These are phyloP conservation scores for Halictus rubicundus DNA, from an alignment of 1,140 invertebrate genomes.

Conservation along the genomic window DNA sequence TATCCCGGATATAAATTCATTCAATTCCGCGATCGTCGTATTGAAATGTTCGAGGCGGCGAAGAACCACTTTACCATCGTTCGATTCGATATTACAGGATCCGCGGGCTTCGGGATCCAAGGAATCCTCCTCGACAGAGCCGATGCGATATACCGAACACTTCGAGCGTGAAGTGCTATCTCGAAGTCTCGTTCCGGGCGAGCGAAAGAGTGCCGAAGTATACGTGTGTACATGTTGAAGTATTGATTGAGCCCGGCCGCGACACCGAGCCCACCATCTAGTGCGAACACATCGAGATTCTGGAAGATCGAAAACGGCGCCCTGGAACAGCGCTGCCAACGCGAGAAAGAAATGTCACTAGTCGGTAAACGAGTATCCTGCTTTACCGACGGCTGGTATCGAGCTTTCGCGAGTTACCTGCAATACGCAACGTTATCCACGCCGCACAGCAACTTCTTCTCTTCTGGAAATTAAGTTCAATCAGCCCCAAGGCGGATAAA, in stretches of 20 bases:
- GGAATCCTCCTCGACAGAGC: not conserved
- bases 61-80: too few species aligned
- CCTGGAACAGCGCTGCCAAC: constrained; percentile 15
- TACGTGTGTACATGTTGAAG: not conserved
- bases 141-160: too few species aligned
- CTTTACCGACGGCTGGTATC: constrained; percentile 4
- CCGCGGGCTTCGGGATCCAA: not conserved
- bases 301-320: not conserved
- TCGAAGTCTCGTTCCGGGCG: not conserved
- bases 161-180: not conserved
- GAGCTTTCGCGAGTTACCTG: constrained; percentile 6
- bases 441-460: too few species aligned
- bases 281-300: not conserved
- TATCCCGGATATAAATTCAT: too few species aligned
- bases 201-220: not conserved
- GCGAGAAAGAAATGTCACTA: constrained; percentile 15
- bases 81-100: too few species aligned
- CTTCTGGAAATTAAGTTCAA: too few species aligned
- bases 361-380: not conserved
- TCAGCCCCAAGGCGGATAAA: too few species aligned
- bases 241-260: constrained; percentile 9
- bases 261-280: constrained; percentile 32
- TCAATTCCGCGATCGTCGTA: too few species aligned
- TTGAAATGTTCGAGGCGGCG: too few species aligned
- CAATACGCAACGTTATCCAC: not conserved